A percentile compares a stretch with the other conserved stretches of the same genome.
phyloP scores from a whole-genome alignment of 1,140 invertebrate species.

The Nautilus pompilius region DNA sequence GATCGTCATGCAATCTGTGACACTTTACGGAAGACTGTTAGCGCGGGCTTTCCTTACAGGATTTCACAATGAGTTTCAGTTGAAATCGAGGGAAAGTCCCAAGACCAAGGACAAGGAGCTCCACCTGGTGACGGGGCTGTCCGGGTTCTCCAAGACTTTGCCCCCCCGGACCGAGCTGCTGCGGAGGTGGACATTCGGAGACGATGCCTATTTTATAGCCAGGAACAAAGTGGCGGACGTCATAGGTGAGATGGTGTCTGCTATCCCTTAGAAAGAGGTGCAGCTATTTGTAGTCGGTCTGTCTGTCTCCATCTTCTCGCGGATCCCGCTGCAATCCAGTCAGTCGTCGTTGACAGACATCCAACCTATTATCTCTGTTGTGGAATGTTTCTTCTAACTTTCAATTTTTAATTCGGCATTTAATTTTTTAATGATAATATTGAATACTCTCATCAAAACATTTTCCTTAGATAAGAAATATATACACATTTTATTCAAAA shows the following conservation, averaged over 20 bases:
- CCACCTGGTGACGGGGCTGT: slow-evolving; percentile 47
- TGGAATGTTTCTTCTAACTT: too few relatives aligned
- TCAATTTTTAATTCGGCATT: too few relatives aligned
- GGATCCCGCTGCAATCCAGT: too few relatives aligned
- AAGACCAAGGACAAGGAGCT: slow-evolving; percentile 32
- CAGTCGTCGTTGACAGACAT: too few relatives aligned
- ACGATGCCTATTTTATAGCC: slow-evolving; percentile 93
- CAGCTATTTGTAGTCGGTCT: too few relatives aligned
- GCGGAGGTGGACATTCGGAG: slow-evolving; percentile 85
- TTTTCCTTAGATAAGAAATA: too few relatives aligned
- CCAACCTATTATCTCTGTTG: too few relatives aligned
- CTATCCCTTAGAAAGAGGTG: too few relatives aligned
- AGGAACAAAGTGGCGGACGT: slow-evolving; percentile 84
- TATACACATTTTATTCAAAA: too few relatives aligned
- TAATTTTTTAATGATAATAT: slow-evolving; percentile 5
- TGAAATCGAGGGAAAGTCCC: slow-evolving; percentile 18
- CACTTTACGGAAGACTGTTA: slow-evolving; percentile 36
- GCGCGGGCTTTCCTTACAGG: slow-evolving; percentile 43
- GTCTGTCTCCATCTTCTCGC: too few relatives aligned
- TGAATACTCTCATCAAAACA: too few relatives aligned
- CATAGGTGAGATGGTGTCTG: slow-evolving; percentile 86
- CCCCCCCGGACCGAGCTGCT: slow-evolving; percentile 65
- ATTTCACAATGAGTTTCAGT: slow-evolving; percentile 45
- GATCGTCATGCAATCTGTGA: slow-evolving; percentile 41
- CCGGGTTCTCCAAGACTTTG: slow-evolving; percentile 49